Percentiles rank a stretch among this genome's conserved stretches.
phyloP scores from a whole-genome alignment of 2,113 vertebrate species.

The Stictonetta naevosa region DNA sequence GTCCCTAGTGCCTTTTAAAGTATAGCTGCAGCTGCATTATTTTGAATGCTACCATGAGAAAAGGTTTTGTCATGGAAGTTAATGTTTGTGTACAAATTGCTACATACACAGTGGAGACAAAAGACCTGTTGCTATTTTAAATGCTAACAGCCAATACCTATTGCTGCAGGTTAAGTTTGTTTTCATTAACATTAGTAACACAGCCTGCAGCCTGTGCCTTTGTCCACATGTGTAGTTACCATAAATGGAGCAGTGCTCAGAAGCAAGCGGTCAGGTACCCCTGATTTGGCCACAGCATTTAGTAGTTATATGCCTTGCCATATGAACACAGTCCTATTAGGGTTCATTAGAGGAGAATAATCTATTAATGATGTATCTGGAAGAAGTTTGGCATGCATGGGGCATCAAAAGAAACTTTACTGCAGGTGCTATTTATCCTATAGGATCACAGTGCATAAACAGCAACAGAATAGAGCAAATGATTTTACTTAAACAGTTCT shows the following conservation, averaged over 20 bases:
- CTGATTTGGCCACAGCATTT: constrained; percentile 78
- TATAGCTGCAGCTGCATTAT: neutral
- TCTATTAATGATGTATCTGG: constrained; percentile 49
- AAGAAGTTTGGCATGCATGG: constrained; percentile 88
- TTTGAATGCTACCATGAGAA: neutral
- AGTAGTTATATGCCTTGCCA: constrained; percentile 54
- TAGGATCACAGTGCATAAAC: constrained; percentile 79
- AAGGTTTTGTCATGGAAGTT: neutral
- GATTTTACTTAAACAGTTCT: constrained; percentile 88
- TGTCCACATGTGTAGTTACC: neutral
- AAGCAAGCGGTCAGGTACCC: constrained; percentile 82
- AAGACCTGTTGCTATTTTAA: neutral
- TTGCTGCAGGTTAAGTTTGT: constrained; percentile 47
- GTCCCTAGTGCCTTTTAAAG: neutral
- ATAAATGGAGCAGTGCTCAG: constrained; percentile 2
- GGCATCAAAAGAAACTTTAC: constrained; percentile 55
- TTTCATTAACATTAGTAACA: neutral
- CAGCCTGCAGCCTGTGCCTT: constrained; percentile 58
- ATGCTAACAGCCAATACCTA: neutral
- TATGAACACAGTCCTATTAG: constrained; percentile 38
- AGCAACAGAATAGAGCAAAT: constrained; percentile 72
- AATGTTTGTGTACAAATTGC: neutral
- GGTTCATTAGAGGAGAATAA: constrained; percentile 25
- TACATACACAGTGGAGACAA: neutral
- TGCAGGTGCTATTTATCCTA: constrained; percentile 59